Evolutionary conservation across 2,888 invertebrate genomes (phyloP).

Genomic region (Amphimallon solstitiale): DNA sequence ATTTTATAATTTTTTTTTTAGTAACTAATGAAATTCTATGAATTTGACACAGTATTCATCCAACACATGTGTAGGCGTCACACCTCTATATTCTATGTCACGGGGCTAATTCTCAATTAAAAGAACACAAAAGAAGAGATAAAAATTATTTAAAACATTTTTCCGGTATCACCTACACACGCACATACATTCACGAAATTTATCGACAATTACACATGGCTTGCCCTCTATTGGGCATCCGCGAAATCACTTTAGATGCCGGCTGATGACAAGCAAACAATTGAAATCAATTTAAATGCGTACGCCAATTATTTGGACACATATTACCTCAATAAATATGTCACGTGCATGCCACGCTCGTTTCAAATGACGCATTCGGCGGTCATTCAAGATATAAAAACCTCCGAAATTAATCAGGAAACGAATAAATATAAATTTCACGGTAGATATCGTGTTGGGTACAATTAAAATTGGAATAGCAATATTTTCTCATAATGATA

Average conservation of each 20-base stretch:
- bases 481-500: too few species aligned
- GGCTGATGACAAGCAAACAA: conserved; percentile 13
- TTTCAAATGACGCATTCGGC: neutral
- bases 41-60: too few species aligned
- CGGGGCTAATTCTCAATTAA: too few species aligned
- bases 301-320: conserved; percentile 12
- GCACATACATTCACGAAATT: neutral
- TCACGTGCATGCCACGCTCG: conserved; percentile 4
- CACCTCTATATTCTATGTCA: neutral
- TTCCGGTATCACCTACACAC: neutral
- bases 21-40: too few species aligned
- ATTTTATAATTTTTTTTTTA: too few species aligned
- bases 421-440: too few species aligned
- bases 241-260: neutral
- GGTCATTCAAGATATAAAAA: conserved; percentile 1
- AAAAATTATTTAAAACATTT: conserved; percentile 18
- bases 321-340: conserved; percentile 27
- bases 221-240: neutral
- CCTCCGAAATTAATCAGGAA: neutral
- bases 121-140: neutral
- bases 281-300: conserved; percentile 10
- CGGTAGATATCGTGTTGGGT: too few species aligned
- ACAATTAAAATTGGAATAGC: too few species aligned
- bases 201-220: conserved; percentile 16
- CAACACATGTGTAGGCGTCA: too few species aligned